A percentile compares a stretch with the other conserved stretches of the same genome.
phyloP scores from a whole-genome alignment of 2,797 vertebrate species.

The Amazona ochrocephala region DNA sequence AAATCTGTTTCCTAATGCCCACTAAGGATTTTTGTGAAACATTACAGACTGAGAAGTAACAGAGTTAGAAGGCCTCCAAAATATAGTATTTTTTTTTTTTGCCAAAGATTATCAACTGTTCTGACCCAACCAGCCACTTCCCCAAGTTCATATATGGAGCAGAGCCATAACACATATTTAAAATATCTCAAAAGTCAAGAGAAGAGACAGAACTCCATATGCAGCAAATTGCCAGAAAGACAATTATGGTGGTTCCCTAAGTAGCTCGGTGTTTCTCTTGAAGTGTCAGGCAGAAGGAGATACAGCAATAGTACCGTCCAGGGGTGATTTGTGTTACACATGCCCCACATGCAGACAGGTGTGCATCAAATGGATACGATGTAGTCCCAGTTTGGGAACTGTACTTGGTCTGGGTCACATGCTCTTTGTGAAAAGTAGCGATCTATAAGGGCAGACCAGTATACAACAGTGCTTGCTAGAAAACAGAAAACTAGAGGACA shows the following conservation, averaged over 20 bases:
- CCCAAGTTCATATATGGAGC: neutral
- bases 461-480: neutral
- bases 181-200: neutral
- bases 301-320: fast-evolving
- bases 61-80: neutral
- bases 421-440: neutral
- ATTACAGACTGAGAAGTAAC: neutral
- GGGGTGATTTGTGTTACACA: neutral
- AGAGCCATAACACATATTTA: neutral
- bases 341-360: neutral
- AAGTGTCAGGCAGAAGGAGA: neutral
- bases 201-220: neutral
- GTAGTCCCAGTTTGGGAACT: neutral
- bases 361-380: neutral
- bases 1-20: neutral
- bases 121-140: neutral
- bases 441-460: neutral
- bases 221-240: neutral
- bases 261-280: neutral
- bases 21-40: neutral
- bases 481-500: neutral
- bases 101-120: neutral
- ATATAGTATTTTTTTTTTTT: neutral
- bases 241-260: neutral
- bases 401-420: neutral